Evolutionary conservation across 2,797 vertebrate species (phyloP).

Genomic region (Halcyon smyrnensis): DNA sequence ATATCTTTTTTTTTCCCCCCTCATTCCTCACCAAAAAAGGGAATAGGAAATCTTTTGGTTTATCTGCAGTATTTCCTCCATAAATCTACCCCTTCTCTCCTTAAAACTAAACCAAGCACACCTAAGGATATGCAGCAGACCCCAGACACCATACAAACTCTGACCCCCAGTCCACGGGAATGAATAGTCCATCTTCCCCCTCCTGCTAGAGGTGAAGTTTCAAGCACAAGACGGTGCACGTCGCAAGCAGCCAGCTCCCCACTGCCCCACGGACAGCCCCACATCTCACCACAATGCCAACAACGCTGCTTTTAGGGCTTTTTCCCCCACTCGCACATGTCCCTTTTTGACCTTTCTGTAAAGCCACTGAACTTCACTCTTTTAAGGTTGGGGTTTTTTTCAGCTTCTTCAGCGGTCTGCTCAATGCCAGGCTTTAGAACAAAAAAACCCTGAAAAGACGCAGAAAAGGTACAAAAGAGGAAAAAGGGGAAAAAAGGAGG

Average conservation of each 20-base stretch:
- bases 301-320: background rate
- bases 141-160: background rate
- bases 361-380: background rate
- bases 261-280: background rate
- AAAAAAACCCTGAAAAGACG: background rate
- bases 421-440: background rate
- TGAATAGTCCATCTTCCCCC: fast-evolving
- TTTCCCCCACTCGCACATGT: background rate
- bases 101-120: background rate
- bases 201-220: background rate
- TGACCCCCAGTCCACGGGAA: background rate
- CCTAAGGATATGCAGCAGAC: background rate
- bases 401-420: background rate
- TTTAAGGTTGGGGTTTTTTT: background rate
- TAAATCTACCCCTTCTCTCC: background rate
- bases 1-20: background rate
- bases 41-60: background rate
- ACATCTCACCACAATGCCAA: background rate
- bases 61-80: background rate
- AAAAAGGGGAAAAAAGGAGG: fast-evolving
- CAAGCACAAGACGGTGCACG: fast-evolving
- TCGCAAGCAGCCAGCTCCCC: background rate
- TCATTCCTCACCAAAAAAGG: background rate
- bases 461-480: background rate
- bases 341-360: background rate